Evolutionary conservation across 2,797 vertebrate genomes (phyloP).

Genomic region (Streptopelia turtur): DNA sequence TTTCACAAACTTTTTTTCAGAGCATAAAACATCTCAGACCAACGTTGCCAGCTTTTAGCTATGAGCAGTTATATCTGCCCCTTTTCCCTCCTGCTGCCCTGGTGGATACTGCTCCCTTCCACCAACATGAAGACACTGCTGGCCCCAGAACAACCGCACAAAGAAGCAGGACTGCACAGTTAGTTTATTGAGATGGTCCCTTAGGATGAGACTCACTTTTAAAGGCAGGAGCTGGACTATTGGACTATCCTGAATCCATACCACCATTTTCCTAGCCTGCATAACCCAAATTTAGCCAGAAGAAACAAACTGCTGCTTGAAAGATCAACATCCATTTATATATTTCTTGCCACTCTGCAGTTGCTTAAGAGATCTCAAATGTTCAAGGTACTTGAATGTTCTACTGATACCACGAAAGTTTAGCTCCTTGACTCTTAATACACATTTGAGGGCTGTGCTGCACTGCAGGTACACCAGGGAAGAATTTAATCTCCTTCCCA

Average conservation of each 20-base stretch:
- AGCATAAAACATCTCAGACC: neutral
- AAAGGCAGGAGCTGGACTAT: neutral
- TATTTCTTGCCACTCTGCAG: neutral
- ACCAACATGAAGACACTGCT: neutral
- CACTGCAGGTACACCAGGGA: no score
- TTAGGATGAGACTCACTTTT: neutral
- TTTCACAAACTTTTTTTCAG: neutral
- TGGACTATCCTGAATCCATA: neutral
- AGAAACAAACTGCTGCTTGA: neutral
- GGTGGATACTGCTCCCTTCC: neutral
- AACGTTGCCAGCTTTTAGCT: neutral
- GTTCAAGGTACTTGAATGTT: neutral
- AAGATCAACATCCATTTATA: neutral
- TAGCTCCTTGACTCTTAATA: neutral
- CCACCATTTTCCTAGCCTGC: neutral
- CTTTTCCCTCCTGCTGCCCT: neutral
- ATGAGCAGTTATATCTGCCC: neutral
- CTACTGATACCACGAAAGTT: accelerated
- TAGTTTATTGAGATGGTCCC: neutral
- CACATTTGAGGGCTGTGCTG: neutral
- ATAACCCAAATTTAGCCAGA: neutral
- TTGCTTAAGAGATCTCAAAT: neutral
- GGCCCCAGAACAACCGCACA: neutral
- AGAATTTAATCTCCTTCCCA: no score
- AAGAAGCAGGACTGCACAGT: neutral